These are phyloP conservation scores for Drosophila rufa DNA, from an alignment of 1,140 invertebrate genomes.

Conservation along the genomic window DNA sequence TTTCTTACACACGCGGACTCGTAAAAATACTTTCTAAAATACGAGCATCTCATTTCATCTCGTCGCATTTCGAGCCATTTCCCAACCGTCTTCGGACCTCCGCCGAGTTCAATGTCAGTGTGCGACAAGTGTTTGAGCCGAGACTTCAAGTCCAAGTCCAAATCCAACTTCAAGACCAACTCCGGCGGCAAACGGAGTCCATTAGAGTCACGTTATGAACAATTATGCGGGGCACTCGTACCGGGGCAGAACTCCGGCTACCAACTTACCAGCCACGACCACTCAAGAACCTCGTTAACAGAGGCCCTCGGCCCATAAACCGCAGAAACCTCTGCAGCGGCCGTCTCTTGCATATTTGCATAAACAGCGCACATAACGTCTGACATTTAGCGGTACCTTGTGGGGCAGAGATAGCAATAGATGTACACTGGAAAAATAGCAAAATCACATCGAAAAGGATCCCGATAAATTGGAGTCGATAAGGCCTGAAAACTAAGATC, in stretches of 20 bases:
- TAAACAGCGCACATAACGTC: conserved; percentile 76
- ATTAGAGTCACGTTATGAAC: conserved; percentile 78
- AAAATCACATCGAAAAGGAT: not conserved
- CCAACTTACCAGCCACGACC: conserved; percentile 34
- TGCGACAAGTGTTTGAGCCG: conserved; percentile 62
- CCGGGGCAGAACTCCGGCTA: conserved; percentile 38
- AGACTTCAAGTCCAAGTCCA: conserved; percentile 33
- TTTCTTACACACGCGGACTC: not conserved
- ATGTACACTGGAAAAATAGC: conserved; percentile 1
- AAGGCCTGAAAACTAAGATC: too few species aligned
- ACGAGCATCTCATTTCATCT: conserved; percentile 23
- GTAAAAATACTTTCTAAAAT: conserved; percentile 41
- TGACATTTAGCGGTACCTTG: conserved; percentile 72
- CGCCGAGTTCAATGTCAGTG: conserved; percentile 55
- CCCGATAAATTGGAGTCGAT: not conserved
- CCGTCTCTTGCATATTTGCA: conserved; percentile 64
- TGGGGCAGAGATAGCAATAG: conserved; percentile 16
- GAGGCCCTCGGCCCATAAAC: conserved; percentile 50
- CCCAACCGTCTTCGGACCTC: conserved; percentile 45
- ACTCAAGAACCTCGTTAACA: conserved; percentile 63
- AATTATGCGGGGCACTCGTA: conserved; percentile 55
- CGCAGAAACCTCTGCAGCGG: conserved; percentile 26
- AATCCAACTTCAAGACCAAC: conserved; percentile 33
- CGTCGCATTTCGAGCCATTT: conserved; percentile 31
- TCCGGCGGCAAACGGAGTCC: conserved; percentile 41